A percentile compares a stretch with the other conserved stretches of the same genome.
Conservation (phyloP, 1,140 invertebrate species). For the Drosophila arizonae region DNA sequence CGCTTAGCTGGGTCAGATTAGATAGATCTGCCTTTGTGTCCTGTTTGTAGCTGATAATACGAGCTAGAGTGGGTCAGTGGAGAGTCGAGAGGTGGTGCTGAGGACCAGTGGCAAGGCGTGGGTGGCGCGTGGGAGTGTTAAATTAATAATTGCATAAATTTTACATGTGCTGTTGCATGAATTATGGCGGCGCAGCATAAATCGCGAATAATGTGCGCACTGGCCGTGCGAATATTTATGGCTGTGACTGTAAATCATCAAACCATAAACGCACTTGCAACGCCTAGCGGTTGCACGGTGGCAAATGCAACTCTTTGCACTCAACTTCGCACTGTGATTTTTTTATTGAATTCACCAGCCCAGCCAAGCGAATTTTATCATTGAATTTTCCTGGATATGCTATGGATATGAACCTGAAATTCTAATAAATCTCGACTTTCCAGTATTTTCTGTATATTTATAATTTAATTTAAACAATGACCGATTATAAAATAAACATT, state of each 20-base stretch:
- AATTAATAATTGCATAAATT: slow-evolving; percentile 83
- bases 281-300: slow-evolving; percentile 51
- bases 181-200: slow-evolving; percentile 80
- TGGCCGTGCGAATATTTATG: slow-evolving; percentile 82
- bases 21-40: slow-evolving; percentile 49
- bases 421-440: no score
- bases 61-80: neutral
- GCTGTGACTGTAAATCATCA: slow-evolving; percentile 80
- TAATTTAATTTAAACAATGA: no score
- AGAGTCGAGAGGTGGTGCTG: neutral
- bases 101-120: neutral
- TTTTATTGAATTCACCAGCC: slow-evolving; percentile 30
- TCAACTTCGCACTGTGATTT: neutral
- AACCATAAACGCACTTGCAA: slow-evolving; percentile 81
- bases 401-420: neutral
- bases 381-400: neutral
- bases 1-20: slow-evolving; percentile 49
- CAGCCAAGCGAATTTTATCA: neutral
- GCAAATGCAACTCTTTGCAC: slow-evolving; percentile 24
- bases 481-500: no score
- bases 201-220: slow-evolving; percentile 82
- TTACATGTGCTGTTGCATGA: slow-evolving; percentile 82
- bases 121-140: slow-evolving; percentile 59
- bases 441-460: no score
- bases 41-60: slow-evolving; percentile 30